These are phyloP conservation scores for Stenchaetothrips biformis DNA, from an alignment of 2,888 invertebrate species.

Conservation along the genomic window DNA sequence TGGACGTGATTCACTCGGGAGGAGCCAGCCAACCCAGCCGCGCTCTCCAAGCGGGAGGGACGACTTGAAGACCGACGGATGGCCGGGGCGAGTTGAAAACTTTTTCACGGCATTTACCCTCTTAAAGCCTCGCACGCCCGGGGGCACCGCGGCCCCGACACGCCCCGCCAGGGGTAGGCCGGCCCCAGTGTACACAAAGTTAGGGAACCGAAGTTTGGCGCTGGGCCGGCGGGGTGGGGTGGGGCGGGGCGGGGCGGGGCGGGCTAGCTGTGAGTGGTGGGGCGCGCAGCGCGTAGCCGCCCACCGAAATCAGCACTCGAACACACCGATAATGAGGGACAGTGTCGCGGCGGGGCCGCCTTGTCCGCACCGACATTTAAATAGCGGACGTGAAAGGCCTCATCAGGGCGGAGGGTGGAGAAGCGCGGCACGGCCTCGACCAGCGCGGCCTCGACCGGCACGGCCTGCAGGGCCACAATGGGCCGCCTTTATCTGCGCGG, in stretches of 20 bases:
- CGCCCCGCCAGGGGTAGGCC: background rate
- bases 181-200: constrained; percentile 13
- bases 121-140: background rate
- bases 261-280: too few species aligned
- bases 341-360: too few species aligned
- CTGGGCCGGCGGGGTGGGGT: background rate
- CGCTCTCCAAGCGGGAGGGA: too few species aligned
- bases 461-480: too few species aligned
- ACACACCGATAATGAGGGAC: background rate
- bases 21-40: background rate
- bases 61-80: background rate
- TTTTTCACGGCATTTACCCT: constrained; percentile 21
- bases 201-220: constrained; percentile 1
- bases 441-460: background rate
- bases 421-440: background rate
- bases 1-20: background rate
- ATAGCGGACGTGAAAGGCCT: background rate
- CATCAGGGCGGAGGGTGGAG: background rate
- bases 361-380: background rate
- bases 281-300: background rate
- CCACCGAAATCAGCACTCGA: background rate
- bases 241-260: background rate
- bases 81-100: background rate
- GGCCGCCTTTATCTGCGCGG: too few species aligned
- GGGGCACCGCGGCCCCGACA: background rate